Evolutionary conservation across 2,797 vertebrate species (phyloP), one percentile per base, ranked within the genome.

Genomic region (Molossus alvarezi): DNA sequence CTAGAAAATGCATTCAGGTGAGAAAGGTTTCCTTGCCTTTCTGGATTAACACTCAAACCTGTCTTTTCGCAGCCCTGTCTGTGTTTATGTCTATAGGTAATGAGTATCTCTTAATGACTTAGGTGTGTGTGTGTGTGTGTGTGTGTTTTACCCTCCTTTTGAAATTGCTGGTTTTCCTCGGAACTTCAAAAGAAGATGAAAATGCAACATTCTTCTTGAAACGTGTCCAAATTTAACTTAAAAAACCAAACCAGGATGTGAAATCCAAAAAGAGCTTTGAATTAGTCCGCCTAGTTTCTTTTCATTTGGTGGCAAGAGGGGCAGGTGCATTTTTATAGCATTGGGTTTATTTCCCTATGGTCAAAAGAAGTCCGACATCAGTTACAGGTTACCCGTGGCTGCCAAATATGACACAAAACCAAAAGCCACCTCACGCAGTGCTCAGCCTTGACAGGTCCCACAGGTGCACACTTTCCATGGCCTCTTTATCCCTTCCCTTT

Each of bases 151-250:
- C 1, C 9, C 27, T 62, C 15, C 69, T 94, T 94, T 94, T 90
- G 95, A 96, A 96, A 88, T 60, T 60, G 2, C 11, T 75, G 41
- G 1, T 4, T 76, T 92, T 96, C 81, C 65, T 92, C 51, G 23
- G 55, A 86, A 97, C 90, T 91, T 96, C 67, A 94, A 95, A 95
- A 75, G 76, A 60, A 94, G 88, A 88, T 72, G 69, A 94, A 93
- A 95, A 95, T 53, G 55, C 33, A 88, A 75, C 77, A 64, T 89
- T 86, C 29, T 87, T 73, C 91, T 94, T 94, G 90, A 96, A 75
- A 71, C 6, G 83, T 95, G 82, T 73, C 55, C 62, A 33, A 72
- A 76, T 95, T 96, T 96, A 93, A 97, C 96, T 95, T 94, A 95
- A 96, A 96, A 96, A 96, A 60, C 37, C 51, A 88, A 82, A 86